Percentiles rank a stretch among this genome's conserved stretches.
phyloP scores from a whole-genome alignment of 2,113 vertebrate species.

The Scopus umbretta region DNA sequence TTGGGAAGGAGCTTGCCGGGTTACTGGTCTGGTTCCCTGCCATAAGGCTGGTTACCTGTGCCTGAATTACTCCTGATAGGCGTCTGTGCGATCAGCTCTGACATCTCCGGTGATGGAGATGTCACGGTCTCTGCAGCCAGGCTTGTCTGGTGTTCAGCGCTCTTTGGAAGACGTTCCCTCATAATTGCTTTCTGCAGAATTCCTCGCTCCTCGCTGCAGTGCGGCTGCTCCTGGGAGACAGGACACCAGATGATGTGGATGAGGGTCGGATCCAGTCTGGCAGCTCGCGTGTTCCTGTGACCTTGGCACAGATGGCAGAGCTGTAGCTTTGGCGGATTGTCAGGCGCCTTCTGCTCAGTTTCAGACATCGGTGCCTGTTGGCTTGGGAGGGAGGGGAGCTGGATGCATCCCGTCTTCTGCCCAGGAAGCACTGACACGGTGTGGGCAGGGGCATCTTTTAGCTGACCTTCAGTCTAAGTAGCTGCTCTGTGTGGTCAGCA shows the following conservation, averaged over 20 bases:
- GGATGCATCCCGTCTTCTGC: accelerated
- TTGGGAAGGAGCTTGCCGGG: neutral
- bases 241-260: neutral
- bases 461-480: neutral
- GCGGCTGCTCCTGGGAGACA: neutral
- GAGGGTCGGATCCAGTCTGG: neutral
- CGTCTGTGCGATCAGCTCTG: accelerated
- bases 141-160: accelerated
- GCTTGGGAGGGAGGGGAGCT: neutral
- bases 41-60: neutral
- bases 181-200: neutral
- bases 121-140: accelerated
- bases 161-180: neutral
- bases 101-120: neutral
- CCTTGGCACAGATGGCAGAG: constrained; percentile 34
- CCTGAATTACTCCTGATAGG: neutral
- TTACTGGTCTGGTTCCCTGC: neutral
- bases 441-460: neutral
- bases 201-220: neutral
- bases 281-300: neutral
- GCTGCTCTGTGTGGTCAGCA: accelerated
- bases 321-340: neutral
- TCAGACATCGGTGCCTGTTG: neutral
- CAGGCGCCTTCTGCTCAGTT: neutral
- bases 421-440: accelerated